These are phyloP conservation scores for Emmelina monodactyla DNA, from an alignment of 2,888 invertebrate genomes.

Conservation along the genomic window DNA sequence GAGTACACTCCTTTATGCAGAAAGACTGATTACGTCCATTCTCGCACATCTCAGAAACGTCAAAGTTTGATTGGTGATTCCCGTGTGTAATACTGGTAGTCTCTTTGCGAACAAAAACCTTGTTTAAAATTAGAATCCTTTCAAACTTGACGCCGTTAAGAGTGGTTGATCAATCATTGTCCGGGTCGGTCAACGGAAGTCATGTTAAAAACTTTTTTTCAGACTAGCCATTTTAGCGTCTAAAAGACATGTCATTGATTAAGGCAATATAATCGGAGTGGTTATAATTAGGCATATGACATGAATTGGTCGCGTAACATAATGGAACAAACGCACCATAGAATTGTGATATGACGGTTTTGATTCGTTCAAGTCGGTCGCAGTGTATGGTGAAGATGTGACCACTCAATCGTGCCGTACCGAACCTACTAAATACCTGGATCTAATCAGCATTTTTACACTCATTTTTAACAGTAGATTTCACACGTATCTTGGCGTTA, in stretches of 20 bases:
- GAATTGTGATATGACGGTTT: constrained; percentile 55
- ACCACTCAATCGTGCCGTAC: constrained; percentile 44
- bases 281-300: constrained; percentile 64
- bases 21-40: constrained; percentile 45
- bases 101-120: constrained; percentile 28
- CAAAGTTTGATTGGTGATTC: constrained; percentile 60
- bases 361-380: neutral
- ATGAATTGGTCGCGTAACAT: constrained; percentile 54
- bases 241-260: too few relatives aligned
- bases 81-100: constrained; percentile 66
- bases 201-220: too few relatives aligned
- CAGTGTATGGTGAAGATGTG: constrained; percentile 41
- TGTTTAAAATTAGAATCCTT: constrained; percentile 20
- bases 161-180: constrained; percentile 44
- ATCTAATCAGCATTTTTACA: constrained; percentile 65
- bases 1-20: constrained; percentile 29
- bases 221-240: too few relatives aligned
- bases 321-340: constrained; percentile 59
- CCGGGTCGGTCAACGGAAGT: constrained; percentile 25
- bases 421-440: constrained; percentile 56
- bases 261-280: too few relatives aligned
- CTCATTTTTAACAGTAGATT: constrained; percentile 65
- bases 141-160: constrained; percentile 21
- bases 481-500: constrained; percentile 61
- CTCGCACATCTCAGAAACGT: constrained; percentile 47